phyloP scores from a whole-genome alignment of 2,797 vertebrate species.

The Numenius phaeopus region DNA sequence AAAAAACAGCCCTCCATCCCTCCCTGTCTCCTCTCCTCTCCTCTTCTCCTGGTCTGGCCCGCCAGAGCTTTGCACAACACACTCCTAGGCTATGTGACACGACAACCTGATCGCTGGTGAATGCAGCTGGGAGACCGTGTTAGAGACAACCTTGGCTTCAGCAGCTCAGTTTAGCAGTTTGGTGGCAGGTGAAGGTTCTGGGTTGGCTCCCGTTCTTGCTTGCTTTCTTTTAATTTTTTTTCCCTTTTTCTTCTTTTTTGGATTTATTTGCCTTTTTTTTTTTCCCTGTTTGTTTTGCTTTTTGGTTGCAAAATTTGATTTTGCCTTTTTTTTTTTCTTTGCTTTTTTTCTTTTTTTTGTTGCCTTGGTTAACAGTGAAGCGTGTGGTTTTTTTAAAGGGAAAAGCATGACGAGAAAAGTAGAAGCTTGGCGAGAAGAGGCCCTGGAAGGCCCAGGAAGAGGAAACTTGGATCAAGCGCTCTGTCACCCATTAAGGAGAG shows the following conservation, averaged over 20 bases:
- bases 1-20: background rate
- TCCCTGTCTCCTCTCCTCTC: constrained; percentile 5
- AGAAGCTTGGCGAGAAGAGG: constrained; percentile 91
- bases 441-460: constrained; percentile 95
- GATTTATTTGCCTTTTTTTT: background rate
- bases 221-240: constrained; percentile 46
- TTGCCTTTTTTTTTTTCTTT: background rate
- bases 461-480: constrained; percentile 87
- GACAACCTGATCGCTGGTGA: constrained; percentile 11
- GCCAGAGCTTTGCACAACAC: constrained; percentile 55
- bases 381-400: constrained; percentile 87
- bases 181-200: constrained; percentile 56
- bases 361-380: constrained; percentile 81
- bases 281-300: background rate
- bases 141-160: constrained; percentile 64
- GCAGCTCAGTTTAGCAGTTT: constrained; percentile 71
- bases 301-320: constrained; percentile 49
- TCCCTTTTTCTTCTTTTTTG: background rate
- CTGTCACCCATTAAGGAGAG: constrained; percentile 86
- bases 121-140: constrained; percentile 34
- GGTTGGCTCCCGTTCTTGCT: constrained; percentile 56
- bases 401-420: constrained; percentile 93
- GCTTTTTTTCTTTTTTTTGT: background rate
- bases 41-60: constrained; percentile 12
- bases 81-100: constrained; percentile 49